Evolutionary conservation across 35 echinoderm and acorn worm species (phyloP), one percentile per base, ranked within the genome.

Genomic region (Acanthaster planci): DNA sequence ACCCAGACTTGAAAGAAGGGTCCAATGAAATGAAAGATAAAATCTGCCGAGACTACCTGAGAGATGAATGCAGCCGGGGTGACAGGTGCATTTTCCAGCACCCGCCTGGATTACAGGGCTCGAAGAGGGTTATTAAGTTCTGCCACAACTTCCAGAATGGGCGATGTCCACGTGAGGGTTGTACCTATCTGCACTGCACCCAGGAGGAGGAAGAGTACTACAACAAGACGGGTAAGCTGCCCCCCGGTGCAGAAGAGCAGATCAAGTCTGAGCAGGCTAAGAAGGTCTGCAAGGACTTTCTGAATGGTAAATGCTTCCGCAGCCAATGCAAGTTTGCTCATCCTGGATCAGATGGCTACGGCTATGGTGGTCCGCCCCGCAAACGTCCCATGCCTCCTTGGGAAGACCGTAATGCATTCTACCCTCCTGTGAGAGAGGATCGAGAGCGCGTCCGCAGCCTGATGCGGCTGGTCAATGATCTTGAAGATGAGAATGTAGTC

Each of bases 41-140:
- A 78, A 47, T 97, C 54, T 97, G 94, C 79, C 89, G 94, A 68
- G 94, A 97, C 80, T 97, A 60, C 87, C 83, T 92, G 94, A 90
- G 94, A 68, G 92, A 97, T 85, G 94, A 92, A 19, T 97, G 94
- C 94, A 89, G 64, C 80, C 94, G 94, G 52, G 94, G 94, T 84
- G 78, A 90, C 64, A 89, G 80, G 55, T 97, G 94, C 84, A 97
- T 90, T 39, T 97, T 84, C 75, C 39, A 60, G 72, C 94, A 97
- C 67, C 94, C 94, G 22, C 79, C 92, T 17, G 80, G 92, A 29
- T 77, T 54, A 9, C 82, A 97, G 77, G 64, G 64, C 1, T 86
- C 80, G 37, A 84, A 89, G 82, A 56, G 76, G 60, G 83, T 81
- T 51, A 23, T 82, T 14, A 50, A 68, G 78, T 97, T 97, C 84